Percentiles rank a stretch among this genome's conserved stretches.
Evolutionary conservation across 2,797 vertebrate genomes (phyloP).

Genomic region (Molossus molossus): DNA sequence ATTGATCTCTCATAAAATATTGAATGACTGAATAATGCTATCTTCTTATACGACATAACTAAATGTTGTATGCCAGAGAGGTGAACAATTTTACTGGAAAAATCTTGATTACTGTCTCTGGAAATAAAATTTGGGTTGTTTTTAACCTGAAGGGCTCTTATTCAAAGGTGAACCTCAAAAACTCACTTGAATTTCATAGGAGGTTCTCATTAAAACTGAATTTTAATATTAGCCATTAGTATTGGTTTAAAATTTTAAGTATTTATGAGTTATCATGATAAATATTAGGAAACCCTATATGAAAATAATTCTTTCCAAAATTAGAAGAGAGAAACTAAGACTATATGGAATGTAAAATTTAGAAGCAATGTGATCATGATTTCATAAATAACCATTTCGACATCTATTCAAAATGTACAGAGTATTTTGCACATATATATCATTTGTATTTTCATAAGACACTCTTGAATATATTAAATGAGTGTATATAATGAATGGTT

Average conservation of each 20-base stretch:
- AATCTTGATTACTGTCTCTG: slow-evolving; percentile 44
- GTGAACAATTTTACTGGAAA: slow-evolving; percentile 60
- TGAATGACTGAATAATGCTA: slow-evolving; percentile 58
- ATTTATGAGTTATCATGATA: slow-evolving; percentile 24
- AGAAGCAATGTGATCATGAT: neutral
- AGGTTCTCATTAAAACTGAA: slow-evolving; percentile 72
- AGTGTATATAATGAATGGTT: neutral
- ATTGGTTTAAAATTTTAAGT: slow-evolving; percentile 20
- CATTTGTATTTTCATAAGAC: neutral
- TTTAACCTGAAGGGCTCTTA: slow-evolving; percentile 32
- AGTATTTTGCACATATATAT: neutral
- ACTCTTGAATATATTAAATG: neutral
- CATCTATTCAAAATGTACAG: neutral
- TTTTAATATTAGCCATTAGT: slow-evolving; percentile 70
- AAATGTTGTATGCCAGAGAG: slow-evolving; percentile 30
- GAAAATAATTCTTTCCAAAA: slow-evolving; percentile 61
- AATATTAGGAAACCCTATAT: neutral
- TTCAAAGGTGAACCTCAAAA: slow-evolving; percentile 47
- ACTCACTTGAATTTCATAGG: slow-evolving; percentile 74
- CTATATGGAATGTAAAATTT: neutral
- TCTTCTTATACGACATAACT: neutral
- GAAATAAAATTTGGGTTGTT: slow-evolving; percentile 50
- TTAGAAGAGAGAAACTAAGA: neutral
- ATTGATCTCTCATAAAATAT: neutral
- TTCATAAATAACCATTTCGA: neutral